Base-by-base conservation (phyloP, 2,888 invertebrate genomes). In the Himalopsyche tibetana region DNA sequence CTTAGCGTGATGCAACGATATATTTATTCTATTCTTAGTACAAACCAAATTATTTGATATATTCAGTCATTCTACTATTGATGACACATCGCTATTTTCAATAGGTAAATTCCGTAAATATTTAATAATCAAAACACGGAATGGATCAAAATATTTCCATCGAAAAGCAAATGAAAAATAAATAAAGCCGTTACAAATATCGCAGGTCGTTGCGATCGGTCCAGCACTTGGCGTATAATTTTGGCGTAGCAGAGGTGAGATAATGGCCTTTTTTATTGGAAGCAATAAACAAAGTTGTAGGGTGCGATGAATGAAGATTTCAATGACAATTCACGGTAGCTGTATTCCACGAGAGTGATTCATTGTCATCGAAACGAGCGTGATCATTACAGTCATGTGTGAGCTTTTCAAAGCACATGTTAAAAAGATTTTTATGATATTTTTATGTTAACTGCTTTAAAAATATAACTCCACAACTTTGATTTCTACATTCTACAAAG, bases 231-330 rank as follows among this genome's bases (percentile, higher is more conserved):
- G 80, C 38, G 38, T 42, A 80, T 80, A 80, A 80, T 40, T 40
- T 40, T 36, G n/a, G 28, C 51, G 51, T 51, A 51, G 51, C 82
- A 55, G 82, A 82, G 82, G 82, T 82, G 82, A 55, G 82, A 82
- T 82, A 82, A 82, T 82, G 82, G 82, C 55, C 5, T 28, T 86
- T 86, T 86, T 86, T 83, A 86, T 86, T 80, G 80, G n/a, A n/a
- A 51, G 38, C 87, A 82, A 86, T 87, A 88, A 87, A 88, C 85
- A 85, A 85, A 88, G 40, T 82, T 55, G 56, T 36, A 83, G 86
- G 87, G 86, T 80, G 86, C 79, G 28, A 79, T 85, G 87, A 82
- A 86, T 87, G 88, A 87, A 88, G 88, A 87, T 83, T 88, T 84
- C 86, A 84, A 84, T 88, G 88, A 88, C 85, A 84, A 83, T 83